phyloP scores from a whole-genome alignment of 2,888 invertebrate genomes.

The Spodoptera picta region DNA sequence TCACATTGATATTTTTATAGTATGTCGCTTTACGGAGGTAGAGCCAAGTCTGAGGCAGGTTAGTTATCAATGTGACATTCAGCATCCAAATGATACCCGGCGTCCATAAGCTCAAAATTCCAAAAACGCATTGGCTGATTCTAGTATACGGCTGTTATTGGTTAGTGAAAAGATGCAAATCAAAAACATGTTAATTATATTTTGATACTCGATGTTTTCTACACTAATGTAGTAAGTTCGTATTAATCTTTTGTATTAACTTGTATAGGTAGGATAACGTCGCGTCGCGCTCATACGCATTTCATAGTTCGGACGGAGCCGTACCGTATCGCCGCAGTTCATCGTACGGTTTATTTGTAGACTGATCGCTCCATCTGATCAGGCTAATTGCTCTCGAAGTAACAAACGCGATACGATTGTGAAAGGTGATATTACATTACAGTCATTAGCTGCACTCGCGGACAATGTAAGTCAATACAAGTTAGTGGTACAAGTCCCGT shows the following conservation, averaged over 20 bases:
- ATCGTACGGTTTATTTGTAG: slow-evolving; percentile 36
- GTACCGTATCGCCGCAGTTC: slow-evolving; percentile 49
- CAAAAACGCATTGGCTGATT: slow-evolving; percentile 86
- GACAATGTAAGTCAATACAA: slow-evolving; percentile 48
- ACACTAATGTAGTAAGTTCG: slow-evolving; percentile 81
- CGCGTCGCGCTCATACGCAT: slow-evolving; percentile 75
- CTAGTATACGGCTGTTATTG: slow-evolving; percentile 88
- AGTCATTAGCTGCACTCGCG: slow-evolving; percentile 56
- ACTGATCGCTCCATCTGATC: slow-evolving; percentile 38
- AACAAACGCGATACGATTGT: slow-evolving; percentile 74
- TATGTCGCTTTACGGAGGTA: slow-evolving; percentile 31
- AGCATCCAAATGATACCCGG: slow-evolving; percentile 72
- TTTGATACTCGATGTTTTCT: slow-evolving; percentile 89
- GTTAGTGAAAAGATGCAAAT: slow-evolving; percentile 87
- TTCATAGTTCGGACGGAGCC: slow-evolving; percentile 70
- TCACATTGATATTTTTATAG: slow-evolving; percentile 38
- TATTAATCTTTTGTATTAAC: slow-evolving; percentile 78
- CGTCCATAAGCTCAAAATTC: slow-evolving; percentile 81
- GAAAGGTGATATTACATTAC: slow-evolving; percentile 67
- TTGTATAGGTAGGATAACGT: slow-evolving; percentile 74
- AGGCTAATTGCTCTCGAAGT: slow-evolving; percentile 57
- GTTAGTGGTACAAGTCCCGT: slow-evolving; percentile 30
- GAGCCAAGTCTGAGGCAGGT: slow-evolving; percentile 36
- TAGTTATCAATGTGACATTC: slow-evolving; percentile 66
- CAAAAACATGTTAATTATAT: slow-evolving; percentile 86